Percentiles rank a stretch among this genome's conserved stretches.
Conservation (phyloP, 2,797 vertebrate species). For the Siniperca obscura region DNA sequence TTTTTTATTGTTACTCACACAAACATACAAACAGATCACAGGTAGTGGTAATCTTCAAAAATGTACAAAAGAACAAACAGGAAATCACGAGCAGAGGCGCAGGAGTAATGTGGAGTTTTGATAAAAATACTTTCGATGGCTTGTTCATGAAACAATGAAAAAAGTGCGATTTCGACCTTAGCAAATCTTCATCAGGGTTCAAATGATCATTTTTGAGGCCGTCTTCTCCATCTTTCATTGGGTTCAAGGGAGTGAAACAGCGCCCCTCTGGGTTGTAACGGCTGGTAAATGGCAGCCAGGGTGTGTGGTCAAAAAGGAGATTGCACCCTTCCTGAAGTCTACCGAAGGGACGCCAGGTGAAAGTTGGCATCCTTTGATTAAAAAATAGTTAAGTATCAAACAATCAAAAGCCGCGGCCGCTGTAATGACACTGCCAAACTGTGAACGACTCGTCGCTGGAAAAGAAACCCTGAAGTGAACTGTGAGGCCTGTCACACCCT, state of each 20-base stretch:
- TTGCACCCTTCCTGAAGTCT: background rate
- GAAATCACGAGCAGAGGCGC: too few species aligned
- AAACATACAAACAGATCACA: too few species aligned
- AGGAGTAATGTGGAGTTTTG: too few species aligned
- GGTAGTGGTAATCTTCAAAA: too few species aligned
- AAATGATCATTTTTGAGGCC: too few species aligned
- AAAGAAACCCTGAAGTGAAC: background rate
- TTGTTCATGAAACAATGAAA: too few species aligned
- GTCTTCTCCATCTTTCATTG: background rate
- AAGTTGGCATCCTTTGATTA: background rate
- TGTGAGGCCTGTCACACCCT: background rate
- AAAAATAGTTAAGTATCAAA: background rate
- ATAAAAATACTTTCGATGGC: too few species aligned
- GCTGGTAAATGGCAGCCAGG: too few species aligned
- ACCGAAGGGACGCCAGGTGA: background rate
- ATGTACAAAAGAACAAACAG: too few species aligned
- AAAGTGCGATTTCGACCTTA: too few species aligned
- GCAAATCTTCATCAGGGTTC: too few species aligned
- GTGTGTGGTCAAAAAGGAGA: background rate
- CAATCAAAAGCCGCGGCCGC: background rate
- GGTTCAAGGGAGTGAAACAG: slow-evolving; percentile 24
- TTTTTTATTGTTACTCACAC: background rate
- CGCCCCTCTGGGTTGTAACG: slow-evolving; percentile 8
- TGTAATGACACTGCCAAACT: background rate
- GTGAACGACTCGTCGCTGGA: background rate